phyloP scores from a whole-genome alignment of 2,888 invertebrate species.

The Acronicta aceris region DNA sequence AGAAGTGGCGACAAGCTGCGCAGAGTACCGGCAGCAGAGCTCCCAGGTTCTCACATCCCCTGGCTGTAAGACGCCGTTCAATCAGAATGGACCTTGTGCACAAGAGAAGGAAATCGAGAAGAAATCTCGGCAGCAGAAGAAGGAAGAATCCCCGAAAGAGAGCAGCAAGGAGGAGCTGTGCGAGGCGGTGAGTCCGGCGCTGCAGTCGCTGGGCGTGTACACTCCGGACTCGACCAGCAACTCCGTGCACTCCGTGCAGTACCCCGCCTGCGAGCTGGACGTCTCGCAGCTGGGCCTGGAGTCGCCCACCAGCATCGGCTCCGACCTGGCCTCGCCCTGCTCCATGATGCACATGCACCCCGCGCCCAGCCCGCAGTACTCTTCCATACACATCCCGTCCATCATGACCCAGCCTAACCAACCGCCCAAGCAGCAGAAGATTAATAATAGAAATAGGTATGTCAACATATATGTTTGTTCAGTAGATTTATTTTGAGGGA shows the following conservation, averaged over 20 bases:
- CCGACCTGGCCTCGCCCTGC: slow-evolving; percentile 95
- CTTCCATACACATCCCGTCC: slow-evolving; percentile 84
- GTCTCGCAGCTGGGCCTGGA: slow-evolving; percentile 95
- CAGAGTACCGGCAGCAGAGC: slow-evolving; percentile 80
- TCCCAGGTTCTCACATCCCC: slow-evolving; percentile 79
- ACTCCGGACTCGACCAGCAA: slow-evolving; percentile 95
- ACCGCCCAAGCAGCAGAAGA: slow-evolving; percentile 85
- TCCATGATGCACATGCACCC: slow-evolving; percentile 91
- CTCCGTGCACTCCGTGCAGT: slow-evolving; percentile 94
- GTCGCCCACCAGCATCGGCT: slow-evolving; percentile 96
- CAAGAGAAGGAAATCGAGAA: slow-evolving; percentile 85
- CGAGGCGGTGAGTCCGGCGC: slow-evolving; percentile 88
- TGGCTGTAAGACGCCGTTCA: slow-evolving; percentile 76
- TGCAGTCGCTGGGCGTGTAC: slow-evolving; percentile 95
- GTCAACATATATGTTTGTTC: slow-evolving; percentile 12
- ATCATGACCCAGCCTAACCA: slow-evolving; percentile 87
- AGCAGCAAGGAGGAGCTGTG: slow-evolving; percentile 81
- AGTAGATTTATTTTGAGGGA: too few species aligned
- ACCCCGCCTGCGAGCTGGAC: slow-evolving; percentile 94
- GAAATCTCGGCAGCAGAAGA: slow-evolving; percentile 80
- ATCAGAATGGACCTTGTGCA: slow-evolving; percentile 78
- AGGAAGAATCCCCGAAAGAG: slow-evolving; percentile 82
- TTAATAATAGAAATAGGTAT: slow-evolving; percentile 84
- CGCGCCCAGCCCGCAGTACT: slow-evolving; percentile 89
- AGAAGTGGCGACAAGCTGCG: slow-evolving; percentile 77